Evolutionary conservation across 2,888 invertebrate genomes (phyloP), one percentile per base, ranked within the genome.

Genomic region (Darwinula stevensoni): DNA sequence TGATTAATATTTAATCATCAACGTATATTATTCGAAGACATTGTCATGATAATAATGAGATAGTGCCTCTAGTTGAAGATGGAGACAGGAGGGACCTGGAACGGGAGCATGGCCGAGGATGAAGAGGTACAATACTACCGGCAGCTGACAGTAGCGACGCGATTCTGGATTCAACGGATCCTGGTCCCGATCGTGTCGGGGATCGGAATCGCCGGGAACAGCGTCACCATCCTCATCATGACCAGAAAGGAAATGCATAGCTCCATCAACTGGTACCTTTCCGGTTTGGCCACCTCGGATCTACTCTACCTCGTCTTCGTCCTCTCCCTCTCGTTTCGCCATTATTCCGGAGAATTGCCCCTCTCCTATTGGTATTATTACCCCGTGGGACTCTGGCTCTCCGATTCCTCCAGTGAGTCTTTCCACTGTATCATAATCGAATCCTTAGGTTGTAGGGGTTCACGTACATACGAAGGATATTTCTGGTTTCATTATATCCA

Each of bases 231-330:
- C 32, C 51, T 58, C 16, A 59, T 63, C 28, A 49, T 63, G 32
- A 59, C 59, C 2, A 45, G 59, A 39, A 56, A 63, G 39, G 60
- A 67, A 31, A 72, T 72, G 70, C 54, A 66, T 42, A 63, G 66
- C 38, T 68, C 70, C 27, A 72, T 71, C 35, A 70, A 72, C 9
- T 6, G 6, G 36, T 73, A 73, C 50, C 52, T 73, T 39, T 65
- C 68, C 33, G 68, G 67, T 1, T 50, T 73, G 39, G 71, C 71
- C 29, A 56, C 65, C 36, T 65, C 67, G 34, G 72, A 73, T 44
- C 57, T 68, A 36, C 53, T 69, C 35, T 68, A 68, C 50, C 53
- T 72, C 34, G 49, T 67, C 30, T 63, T 65, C 45, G 60, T 59
- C 27, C 57, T 70, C 41, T 49, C 64, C 26, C 51, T 71, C 34